Conservation (phyloP, 2,113 vertebrate species). For the Macaca nemestrina region DNA sequence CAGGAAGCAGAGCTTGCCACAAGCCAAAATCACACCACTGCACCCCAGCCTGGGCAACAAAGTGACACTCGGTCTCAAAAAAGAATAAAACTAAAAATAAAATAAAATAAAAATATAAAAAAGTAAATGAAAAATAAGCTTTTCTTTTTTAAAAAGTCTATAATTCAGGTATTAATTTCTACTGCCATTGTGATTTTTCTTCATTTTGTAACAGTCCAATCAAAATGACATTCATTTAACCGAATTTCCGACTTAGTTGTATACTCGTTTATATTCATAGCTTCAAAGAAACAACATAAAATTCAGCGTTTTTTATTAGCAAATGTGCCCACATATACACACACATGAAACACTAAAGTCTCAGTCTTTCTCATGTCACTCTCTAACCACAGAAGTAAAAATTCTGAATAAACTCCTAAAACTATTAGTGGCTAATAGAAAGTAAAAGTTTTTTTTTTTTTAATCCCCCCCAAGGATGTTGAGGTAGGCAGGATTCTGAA, state of each 20-base stretch:
- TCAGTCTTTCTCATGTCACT: background rate
- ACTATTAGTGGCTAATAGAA: background rate
- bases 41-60: too few species aligned
- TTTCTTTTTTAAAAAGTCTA: background rate
- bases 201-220: background rate
- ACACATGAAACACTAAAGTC: background rate
- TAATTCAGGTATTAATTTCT: background rate
- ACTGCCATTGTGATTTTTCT: background rate
- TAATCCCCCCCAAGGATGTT: background rate
- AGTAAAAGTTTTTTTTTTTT: background rate
- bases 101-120: background rate
- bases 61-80: too few species aligned
- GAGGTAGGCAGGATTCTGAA: background rate
- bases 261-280: background rate
- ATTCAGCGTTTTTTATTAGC: background rate
- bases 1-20: too few species aligned
- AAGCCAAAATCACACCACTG: too few species aligned
- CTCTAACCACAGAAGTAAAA: background rate
- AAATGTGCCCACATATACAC: background rate
- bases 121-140: background rate
- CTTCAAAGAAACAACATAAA: background rate
- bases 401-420: background rate
- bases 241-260: background rate
- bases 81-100: background rate
- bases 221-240: background rate